Base-by-base conservation (phyloP, 2,888 invertebrate genomes). In the Trachelus stipa region DNA sequence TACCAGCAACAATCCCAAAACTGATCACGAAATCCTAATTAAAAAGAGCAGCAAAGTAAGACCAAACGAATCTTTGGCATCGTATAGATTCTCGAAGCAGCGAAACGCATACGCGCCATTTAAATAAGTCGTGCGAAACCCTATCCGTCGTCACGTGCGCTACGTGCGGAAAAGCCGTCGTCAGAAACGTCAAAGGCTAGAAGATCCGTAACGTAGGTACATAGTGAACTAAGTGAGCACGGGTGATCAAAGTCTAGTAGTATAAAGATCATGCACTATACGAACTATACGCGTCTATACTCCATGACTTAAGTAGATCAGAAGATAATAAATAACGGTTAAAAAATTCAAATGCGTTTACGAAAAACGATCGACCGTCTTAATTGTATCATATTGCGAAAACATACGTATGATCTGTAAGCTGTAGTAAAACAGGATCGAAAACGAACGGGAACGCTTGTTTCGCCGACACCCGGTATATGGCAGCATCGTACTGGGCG, bases 401-500 rank as follows among this genome's bases (percentile, higher is more conserved):
- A 9, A 23, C 56, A 6, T 56, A 1, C 23, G 4, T 9, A 56
- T 9, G 56, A 23, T 56, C 9, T 23, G 56, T 9, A 23, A 0
- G 23, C 56, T 56, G 31, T 3, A 71, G 12, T 23, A 34, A 71
- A 71, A 23, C 33, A 34, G 12, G 12, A 4, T 31, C 31, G 71
- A 31, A 31, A 15, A 15, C 12, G 71, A 71, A 34, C 12, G n/a
- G 71, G 31, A 71, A 71, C 31, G 31, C 15, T 31, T 31, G 4
- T 3, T 71, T 71, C 33, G 12, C 33, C 12, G 71, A 71, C 71
- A 71, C 71, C 71, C 71, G 71, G 15, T 71, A 71, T 71, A 3
- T 71, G 71, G 71, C 71, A 71, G 34, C 71, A 71, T 71, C 34
- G 71, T 31, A 34, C 71, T 34, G 71, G 71, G 71, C 71, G 71